These are phyloP conservation scores for Silurus glanis DNA, from an alignment of 2,113 vertebrate species.

Conservation along the genomic window DNA sequence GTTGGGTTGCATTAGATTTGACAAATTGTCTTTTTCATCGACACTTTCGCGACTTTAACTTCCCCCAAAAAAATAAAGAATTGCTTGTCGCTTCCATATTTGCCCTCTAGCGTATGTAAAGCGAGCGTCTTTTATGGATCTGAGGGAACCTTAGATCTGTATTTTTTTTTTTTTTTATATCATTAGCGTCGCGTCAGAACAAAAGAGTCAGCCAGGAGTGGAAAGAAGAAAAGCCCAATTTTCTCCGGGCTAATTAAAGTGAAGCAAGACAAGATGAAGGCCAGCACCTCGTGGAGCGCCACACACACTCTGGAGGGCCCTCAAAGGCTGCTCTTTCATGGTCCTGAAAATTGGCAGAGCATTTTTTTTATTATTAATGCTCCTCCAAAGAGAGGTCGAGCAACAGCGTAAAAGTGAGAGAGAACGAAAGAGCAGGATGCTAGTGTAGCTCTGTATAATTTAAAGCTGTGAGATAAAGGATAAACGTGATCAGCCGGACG, in stretches of 20 bases:
- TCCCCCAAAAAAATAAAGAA: not conserved
- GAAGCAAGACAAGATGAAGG: slow-evolving; percentile 54
- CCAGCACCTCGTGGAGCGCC: slow-evolving; percentile 30
- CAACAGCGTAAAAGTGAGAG: not conserved
- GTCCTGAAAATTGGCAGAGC: slow-evolving; percentile 46
- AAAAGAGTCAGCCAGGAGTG: slow-evolving; percentile 45
- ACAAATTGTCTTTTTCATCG: not conserved
- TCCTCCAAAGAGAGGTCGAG: slow-evolving; percentile 6
- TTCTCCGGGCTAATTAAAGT: slow-evolving; percentile 53
- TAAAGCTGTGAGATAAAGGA: not conserved
- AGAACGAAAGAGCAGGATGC: not conserved
- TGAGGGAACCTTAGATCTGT: slow-evolving; percentile 17
- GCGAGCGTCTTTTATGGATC: not conserved
- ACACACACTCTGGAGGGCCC: slow-evolving; percentile 42
- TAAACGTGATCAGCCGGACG: not conserved
- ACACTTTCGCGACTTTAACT: not conserved
- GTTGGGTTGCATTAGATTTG: not conserved
- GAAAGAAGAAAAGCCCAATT: slow-evolving; percentile 49
- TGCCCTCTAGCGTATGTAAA: not conserved
- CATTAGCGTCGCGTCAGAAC: slow-evolving; percentile 48
- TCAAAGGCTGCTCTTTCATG: slow-evolving; percentile 49
- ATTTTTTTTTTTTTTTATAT: slow-evolving; percentile 41
- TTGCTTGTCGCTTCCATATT: not conserved
- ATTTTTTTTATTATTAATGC: slow-evolving; percentile 37
- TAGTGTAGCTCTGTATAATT: not conserved